These are phyloP conservation scores for Menura novaehollandiae DNA, from an alignment of 2,113 vertebrate species.

Conservation along the genomic window DNA sequence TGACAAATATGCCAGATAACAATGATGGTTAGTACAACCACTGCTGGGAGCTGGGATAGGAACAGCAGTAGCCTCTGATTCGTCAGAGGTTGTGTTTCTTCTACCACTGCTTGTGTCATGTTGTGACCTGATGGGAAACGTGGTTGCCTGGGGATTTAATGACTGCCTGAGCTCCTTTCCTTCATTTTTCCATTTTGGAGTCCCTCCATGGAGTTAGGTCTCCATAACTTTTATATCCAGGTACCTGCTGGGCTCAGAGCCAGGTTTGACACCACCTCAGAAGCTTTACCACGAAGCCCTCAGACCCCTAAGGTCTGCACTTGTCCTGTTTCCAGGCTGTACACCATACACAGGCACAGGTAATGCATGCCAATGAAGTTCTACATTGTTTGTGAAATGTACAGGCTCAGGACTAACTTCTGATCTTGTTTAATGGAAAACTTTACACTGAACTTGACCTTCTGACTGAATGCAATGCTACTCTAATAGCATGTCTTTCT, in stretches of 20 bases:
- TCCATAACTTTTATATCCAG: not conserved
- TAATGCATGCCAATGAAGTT: not conserved
- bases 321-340: not conserved
- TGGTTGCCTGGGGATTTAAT: not conserved
- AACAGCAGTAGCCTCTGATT: not conserved
- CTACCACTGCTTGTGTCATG: not conserved
- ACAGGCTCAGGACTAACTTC: not conserved
- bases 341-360: not conserved
- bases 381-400: not conserved
- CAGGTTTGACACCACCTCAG: not conserved
- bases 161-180: not conserved
- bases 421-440: not conserved
- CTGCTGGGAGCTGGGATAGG: not conserved
- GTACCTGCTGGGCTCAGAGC: not conserved
- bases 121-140: rapidly evolving
- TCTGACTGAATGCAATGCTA: not conserved
- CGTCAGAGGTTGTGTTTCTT: not conserved
- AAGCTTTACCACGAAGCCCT: not conserved
- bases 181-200: not conserved
- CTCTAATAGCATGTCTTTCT: not conserved
- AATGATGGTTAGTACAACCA: not conserved
- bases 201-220: not conserved
- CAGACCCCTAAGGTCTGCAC: not conserved
- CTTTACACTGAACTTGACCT: not conserved
- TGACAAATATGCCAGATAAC: not conserved